These are phyloP conservation scores for Chondrilla cf. caribensis DNA, from an alignment of 37 sponge, comb jelly and placozoan species.

Conservation along the genomic window DNA sequence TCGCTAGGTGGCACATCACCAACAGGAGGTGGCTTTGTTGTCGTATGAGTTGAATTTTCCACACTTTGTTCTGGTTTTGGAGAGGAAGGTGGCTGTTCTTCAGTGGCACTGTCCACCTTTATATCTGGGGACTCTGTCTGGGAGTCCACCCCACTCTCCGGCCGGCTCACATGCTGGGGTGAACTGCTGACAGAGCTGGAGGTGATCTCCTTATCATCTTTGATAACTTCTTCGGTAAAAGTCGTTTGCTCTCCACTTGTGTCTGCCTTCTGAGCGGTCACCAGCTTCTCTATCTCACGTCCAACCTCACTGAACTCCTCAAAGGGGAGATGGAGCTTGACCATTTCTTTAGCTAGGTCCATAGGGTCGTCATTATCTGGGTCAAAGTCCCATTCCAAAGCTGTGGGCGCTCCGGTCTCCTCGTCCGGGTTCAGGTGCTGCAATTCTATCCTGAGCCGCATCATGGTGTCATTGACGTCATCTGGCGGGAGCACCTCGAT, in stretches of 20 bases:
- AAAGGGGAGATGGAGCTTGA: background rate
- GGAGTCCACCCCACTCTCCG: background rate
- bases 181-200: background rate
- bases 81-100: background rate
- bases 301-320: background rate
- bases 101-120: background rate
- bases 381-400: conserved; percentile 71
- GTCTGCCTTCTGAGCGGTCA: background rate
- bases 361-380: conserved; percentile 65
- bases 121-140: background rate
- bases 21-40: background rate
- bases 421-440: conserved; percentile 38
- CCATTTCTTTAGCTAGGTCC: conserved; percentile 79
- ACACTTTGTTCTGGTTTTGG: background rate
- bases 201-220: background rate
- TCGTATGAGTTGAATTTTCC: background rate
- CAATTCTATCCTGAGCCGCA: conserved; percentile 42
- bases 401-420: conserved; percentile 37
- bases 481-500: conserved; percentile 55
- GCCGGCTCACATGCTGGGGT: background rate
- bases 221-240: background rate
- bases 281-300: background rate
- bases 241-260: background rate
- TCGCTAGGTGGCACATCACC: background rate
- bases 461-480: conserved; percentile 12